Evolutionary conservation across 2,113 vertebrate genomes (phyloP).

Genomic region (Rhegmatorhina hoffmannsi): DNA sequence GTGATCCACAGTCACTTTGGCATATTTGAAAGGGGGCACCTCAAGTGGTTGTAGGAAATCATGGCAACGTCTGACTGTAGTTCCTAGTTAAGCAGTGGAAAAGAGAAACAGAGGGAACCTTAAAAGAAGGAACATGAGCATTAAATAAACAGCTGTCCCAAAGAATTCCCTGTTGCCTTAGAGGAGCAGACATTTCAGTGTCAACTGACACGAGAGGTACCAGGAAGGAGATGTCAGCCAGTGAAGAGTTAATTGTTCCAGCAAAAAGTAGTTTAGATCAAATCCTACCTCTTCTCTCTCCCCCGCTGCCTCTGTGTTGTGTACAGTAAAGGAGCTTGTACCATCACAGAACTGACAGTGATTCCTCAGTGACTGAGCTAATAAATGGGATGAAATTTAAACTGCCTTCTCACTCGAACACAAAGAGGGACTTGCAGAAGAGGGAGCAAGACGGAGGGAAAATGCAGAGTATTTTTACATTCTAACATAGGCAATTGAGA

Average conservation of each 20-base stretch:
- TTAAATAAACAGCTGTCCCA: conserved; percentile 26
- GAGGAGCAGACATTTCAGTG: background rate
- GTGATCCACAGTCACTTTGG: background rate
- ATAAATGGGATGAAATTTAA: conserved; percentile 73
- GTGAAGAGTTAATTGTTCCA: conserved; percentile 50
- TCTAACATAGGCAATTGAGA: conserved; percentile 12
- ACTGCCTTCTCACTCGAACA: conserved; percentile 54
- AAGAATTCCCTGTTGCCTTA: background rate
- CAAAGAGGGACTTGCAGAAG: conserved; percentile 30
- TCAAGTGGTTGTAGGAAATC: background rate
- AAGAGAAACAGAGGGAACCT: background rate
- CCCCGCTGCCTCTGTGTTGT: conserved; percentile 8
- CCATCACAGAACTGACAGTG: conserved; percentile 24
- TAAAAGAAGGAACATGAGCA: background rate
- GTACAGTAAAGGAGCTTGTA: background rate
- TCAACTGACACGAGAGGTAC: background rate
- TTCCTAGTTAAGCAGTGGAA: background rate
- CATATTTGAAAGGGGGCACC: background rate
- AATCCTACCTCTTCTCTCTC: conserved; percentile 44
- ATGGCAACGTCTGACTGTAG: background rate
- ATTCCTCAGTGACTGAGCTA: conserved; percentile 65
- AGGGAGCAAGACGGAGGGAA: conserved; percentile 33
- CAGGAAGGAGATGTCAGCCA: background rate
- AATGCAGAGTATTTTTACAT: conserved; percentile 54
- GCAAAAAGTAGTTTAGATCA: conserved; percentile 48